A percentile compares a stretch with the other conserved stretches of the same genome.
phyloP scores from a whole-genome alignment of 1,140 invertebrate species.

The Gryon sp. region DNA sequence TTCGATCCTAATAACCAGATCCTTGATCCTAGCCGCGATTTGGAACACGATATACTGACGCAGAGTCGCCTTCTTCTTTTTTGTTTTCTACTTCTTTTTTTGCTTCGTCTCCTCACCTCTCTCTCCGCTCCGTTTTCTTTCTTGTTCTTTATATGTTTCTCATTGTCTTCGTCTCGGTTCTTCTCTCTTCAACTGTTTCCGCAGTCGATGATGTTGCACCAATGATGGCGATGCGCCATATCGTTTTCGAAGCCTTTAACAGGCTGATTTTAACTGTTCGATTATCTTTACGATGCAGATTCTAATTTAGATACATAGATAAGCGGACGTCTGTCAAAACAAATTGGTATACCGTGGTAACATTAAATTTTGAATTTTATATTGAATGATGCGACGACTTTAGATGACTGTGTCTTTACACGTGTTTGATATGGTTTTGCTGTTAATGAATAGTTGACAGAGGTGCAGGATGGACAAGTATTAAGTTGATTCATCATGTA shows the following conservation, averaged over 20 bases:
- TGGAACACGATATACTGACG: slow-evolving; percentile 76
- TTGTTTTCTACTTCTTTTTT: background rate
- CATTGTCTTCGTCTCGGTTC: slow-evolving; percentile 20
- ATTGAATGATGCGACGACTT: too few relatives aligned
- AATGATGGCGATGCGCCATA: slow-evolving; percentile 15
- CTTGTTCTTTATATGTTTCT: background rate
- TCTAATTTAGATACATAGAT: slow-evolving; percentile 43
- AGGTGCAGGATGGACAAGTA: background rate
- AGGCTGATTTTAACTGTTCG: slow-evolving; percentile 8
- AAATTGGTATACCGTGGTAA: slow-evolving; percentile 26
- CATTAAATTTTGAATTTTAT: slow-evolving; percentile 26
- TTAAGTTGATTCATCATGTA: slow-evolving; percentile 23
- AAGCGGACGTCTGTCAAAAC: slow-evolving; percentile 33
- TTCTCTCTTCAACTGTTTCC: too few relatives aligned
- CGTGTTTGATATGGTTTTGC: too few relatives aligned
- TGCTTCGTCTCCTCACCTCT: slow-evolving; percentile 2
- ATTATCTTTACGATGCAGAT: slow-evolving; percentile 40
- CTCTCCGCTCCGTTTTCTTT: background rate
- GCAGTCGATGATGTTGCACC: slow-evolving; percentile 13
- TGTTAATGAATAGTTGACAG: slow-evolving; percentile 7
- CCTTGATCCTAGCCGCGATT: slow-evolving; percentile 76
- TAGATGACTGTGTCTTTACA: too few relatives aligned
- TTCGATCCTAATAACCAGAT: slow-evolving; percentile 80
- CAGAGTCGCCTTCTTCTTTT: background rate
- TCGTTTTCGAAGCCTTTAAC: background rate